These are phyloP conservation scores for Laticauda colubrina DNA, from an alignment of 2,113 vertebrate species.

Conservation along the genomic window DNA sequence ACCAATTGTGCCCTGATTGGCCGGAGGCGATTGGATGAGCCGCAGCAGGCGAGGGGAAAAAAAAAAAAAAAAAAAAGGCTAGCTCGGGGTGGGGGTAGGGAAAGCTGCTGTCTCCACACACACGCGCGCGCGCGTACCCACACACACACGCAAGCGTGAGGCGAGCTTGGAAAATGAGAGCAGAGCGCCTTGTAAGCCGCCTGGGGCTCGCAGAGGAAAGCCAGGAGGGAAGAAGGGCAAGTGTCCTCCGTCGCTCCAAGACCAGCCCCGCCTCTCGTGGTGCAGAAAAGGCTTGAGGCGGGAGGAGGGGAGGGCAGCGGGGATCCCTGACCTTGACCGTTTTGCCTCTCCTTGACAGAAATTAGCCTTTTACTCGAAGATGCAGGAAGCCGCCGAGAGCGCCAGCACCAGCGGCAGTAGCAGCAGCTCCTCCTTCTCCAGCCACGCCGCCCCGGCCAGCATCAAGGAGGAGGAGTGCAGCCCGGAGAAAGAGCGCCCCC, in stretches of 20 bases:
- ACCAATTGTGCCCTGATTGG: not conserved
- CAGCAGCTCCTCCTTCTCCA: constrained; percentile 70
- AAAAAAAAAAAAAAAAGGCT: not conserved
- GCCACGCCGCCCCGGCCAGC: constrained; percentile 71
- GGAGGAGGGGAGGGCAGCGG: too few species aligned
- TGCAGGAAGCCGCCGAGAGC: constrained; percentile 90
- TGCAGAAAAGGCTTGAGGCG: not conserved
- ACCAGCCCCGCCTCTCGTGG: too few species aligned
- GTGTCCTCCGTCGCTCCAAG: not conserved
- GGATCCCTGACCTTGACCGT: not conserved
- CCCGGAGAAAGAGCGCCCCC: constrained; percentile 89
- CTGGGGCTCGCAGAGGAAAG: not conserved
- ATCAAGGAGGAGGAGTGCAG: constrained; percentile 89
- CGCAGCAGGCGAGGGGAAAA: too few species aligned
- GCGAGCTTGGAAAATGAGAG: not conserved
- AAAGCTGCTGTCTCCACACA: too few species aligned
- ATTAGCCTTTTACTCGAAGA: constrained; percentile 93
- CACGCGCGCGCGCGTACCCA: fast-evolving
- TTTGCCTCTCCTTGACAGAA: constrained; percentile 73
- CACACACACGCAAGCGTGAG: not conserved
- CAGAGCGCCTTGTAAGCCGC: not conserved
- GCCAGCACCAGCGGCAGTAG: constrained; percentile 53
- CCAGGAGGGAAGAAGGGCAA: not conserved
- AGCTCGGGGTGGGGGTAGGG: not conserved
- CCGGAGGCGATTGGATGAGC: not conserved